Base-by-base conservation (phyloP, 2,797 vertebrate species). In the Alectoris magna region DNA sequence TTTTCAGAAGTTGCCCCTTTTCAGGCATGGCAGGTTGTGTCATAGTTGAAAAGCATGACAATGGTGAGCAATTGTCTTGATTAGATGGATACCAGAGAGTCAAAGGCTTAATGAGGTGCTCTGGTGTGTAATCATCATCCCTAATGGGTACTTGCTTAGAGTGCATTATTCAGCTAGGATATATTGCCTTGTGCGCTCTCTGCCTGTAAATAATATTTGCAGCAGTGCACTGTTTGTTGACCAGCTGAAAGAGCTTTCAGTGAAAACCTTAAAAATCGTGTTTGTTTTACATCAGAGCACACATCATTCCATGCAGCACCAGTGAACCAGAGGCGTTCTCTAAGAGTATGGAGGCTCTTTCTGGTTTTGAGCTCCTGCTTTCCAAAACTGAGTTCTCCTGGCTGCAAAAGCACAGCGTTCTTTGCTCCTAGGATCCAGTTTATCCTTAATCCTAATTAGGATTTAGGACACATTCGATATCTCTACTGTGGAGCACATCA, bases 41-140 rank as follows among this genome's bases (percentile, higher is more conserved):
- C 69, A 38, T 27, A 56, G 70, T 58, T 88, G 91, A 74, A 80
- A 94, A 96, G 75, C 66, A 29, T 59, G 88, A 67, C 77, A 66
- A 17, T 84, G 73, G 77, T 55, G 83, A 36, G 4, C 39, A 69
- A 75, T 76, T 93, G 88, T 91, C 86, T 87, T 96, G 79, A 84
- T 93, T 58, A 88, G 87, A 80, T 59, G 84, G 88, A 81, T 75
- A 88, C 64, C 84, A 62, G 64, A 66, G 89, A 95, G 73, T 87
- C 90, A 83, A 92, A 95, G 84, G 73, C 91, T 95, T 76, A 91
- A 90, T 88, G 94, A 97, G 94, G 78, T 92, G 83, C 91, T 97
- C 66, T 79, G 95, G 77, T 92, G 92, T 10, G 39, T 92, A 92
- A 95, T 96, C 93, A 79, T 82, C 80, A 60, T 58, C 86, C 34